A percentile compares a stretch with the other conserved stretches of the same genome.
phyloP scores from a whole-genome alignment of 2,113 vertebrate genomes.

The Neoarius graeffei region DNA sequence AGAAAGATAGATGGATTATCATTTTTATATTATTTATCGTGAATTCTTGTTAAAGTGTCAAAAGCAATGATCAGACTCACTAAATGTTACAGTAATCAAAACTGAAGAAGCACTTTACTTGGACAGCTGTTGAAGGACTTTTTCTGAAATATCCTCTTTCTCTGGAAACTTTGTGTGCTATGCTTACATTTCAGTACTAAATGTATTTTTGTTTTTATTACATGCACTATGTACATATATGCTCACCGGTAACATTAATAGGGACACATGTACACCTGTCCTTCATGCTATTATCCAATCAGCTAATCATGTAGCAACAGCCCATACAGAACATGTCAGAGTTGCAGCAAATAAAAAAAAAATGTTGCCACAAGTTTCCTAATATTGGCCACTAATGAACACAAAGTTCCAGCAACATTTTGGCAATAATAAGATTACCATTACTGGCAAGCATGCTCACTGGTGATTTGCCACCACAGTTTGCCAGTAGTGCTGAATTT shows the following conservation, averaged over 20 bases:
- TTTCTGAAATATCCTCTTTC: not conserved
- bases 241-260: not conserved
- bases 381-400: too few species aligned
- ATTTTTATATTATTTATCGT: not conserved
- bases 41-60: not conserved
- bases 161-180: not conserved
- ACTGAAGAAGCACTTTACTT: not conserved
- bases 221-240: not conserved
- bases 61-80: not conserved
- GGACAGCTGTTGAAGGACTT: not conserved
- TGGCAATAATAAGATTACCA: too few species aligned
- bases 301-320: not conserved
- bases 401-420: too few species aligned
- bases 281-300: not conserved
- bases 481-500: too few species aligned
- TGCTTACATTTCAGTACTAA: not conserved
- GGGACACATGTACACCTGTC: not conserved
- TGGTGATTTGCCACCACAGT: too few species aligned
- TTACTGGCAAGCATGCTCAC: too few species aligned
- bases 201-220: not conserved
- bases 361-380: too few species aligned
- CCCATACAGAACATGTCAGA: too few species aligned
- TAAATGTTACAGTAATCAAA: not conserved
- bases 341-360: too few species aligned
- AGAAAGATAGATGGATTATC: not conserved